These are phyloP conservation scores for Labia minor DNA, from an alignment of 2,888 invertebrate species.

Conservation along the genomic window DNA sequence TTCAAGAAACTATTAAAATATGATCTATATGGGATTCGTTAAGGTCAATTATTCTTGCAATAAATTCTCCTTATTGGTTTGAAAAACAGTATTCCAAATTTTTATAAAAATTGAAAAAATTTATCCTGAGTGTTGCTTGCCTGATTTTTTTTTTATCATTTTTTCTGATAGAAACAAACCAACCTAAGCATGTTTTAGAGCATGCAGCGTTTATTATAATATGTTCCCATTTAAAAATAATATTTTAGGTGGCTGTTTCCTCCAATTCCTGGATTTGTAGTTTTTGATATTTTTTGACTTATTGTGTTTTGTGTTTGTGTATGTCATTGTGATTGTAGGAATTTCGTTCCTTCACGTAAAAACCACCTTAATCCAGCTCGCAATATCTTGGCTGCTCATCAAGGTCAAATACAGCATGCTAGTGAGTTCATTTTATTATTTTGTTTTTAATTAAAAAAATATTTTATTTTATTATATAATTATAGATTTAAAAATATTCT, in stretches of 20 bases:
- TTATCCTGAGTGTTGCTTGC: too few relatives aligned
- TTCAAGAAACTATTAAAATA: too few relatives aligned
- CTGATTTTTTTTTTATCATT: constrained; percentile 33
- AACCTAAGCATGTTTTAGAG: neutral
- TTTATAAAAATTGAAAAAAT: constrained; percentile 15
- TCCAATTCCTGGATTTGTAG: neutral
- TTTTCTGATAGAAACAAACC: constrained; percentile 3
- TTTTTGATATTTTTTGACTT: constrained; percentile 19
- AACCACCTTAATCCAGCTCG: constrained; percentile 28
- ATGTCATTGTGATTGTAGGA: constrained; percentile 38
- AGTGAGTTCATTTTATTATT: neutral
- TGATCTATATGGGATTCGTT: too few relatives aligned
- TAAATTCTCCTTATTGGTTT: constrained; percentile 14
- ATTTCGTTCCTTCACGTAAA: constrained; percentile 50
- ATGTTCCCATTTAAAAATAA: neutral
- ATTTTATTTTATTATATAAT: neutral
- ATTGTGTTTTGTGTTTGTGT: constrained; percentile 25
- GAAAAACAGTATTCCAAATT: constrained; percentile 9
- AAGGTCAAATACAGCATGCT: constrained; percentile 21
- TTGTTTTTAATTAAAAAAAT: neutral
- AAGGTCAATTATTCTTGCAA: neutral
- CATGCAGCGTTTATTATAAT: neutral
- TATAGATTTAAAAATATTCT: too few relatives aligned
- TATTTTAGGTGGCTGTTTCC: constrained; percentile 13
- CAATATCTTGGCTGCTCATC: constrained; percentile 20